A percentile compares a stretch with the other conserved stretches of the same genome.
phyloP scores from a whole-genome alignment of 2,113 vertebrate species.

The Lycocorax pyrrhopterus region DNA sequence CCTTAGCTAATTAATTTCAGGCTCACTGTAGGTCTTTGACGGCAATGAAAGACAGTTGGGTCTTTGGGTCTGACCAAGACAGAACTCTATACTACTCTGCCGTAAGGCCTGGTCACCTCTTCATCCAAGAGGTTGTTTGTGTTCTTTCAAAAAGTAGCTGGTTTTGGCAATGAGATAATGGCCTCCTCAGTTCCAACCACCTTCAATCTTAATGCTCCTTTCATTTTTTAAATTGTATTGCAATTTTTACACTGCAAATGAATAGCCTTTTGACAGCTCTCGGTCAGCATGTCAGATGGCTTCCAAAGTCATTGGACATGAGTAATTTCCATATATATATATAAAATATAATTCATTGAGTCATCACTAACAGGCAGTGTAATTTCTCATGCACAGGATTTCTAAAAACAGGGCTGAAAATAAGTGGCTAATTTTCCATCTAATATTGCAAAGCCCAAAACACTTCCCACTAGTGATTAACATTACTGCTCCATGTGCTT shows the following conservation, averaged over 20 bases:
- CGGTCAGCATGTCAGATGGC: background rate
- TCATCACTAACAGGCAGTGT: background rate
- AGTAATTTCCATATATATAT: background rate
- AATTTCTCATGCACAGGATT: background rate
- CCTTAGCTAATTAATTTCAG: background rate
- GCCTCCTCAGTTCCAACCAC: background rate
- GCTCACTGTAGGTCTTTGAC: background rate
- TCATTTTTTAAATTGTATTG: background rate
- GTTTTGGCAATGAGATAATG: background rate
- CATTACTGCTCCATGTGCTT: background rate
- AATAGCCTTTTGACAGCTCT: background rate
- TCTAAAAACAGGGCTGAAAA: background rate
- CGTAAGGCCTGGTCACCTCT: background rate
- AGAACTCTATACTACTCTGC: background rate
- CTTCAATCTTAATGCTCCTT: background rate
- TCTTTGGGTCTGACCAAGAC: accelerated
- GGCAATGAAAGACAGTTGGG: background rate
- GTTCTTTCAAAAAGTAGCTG: background rate
- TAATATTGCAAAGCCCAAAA: background rate
- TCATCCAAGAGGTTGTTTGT: background rate
- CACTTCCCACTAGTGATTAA: background rate
- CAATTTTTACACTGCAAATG: background rate
- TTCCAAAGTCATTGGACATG: background rate
- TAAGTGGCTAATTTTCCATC: background rate
- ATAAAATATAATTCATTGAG: background rate